A percentile compares a stretch with the other conserved stretches of the same genome.
Evolutionary conservation across 2,888 invertebrate species (phyloP).

Genomic region (Poecilobothrus nobilitatus): DNA sequence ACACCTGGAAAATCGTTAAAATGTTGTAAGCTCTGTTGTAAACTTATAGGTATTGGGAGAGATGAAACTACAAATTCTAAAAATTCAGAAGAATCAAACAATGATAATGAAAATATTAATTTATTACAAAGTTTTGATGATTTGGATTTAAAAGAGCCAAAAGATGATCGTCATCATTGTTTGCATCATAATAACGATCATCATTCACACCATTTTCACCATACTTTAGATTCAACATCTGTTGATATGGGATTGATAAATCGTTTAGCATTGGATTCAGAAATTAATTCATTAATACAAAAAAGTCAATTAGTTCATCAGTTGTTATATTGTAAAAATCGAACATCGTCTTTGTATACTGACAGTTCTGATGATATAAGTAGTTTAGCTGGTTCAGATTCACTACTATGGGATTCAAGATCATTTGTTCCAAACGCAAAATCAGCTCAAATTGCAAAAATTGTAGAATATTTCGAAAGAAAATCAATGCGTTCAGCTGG

Average conservation of each 20-base stretch:
- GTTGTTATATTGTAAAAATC: constrained; percentile 52
- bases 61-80: not conserved
- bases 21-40: not conserved
- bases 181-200: constrained; percentile 7
- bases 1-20: not conserved
- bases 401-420: constrained; percentile 60
- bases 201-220: constrained; percentile 38
- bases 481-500: constrained; percentile 45
- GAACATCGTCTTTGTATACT: constrained; percentile 74
- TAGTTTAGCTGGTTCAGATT: constrained; percentile 69
- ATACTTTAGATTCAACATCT: constrained; percentile 42
- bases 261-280: constrained; percentile 45
- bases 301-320: constrained; percentile 47
- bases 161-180: constrained; percentile 29
- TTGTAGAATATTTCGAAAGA: constrained; percentile 82
- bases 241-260: constrained; percentile 46
- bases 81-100: not conserved
- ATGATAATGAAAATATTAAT: not conserved
- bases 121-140: constrained; percentile 54
- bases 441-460: constrained; percentile 66
- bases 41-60: not conserved
- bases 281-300: constrained; percentile 44
- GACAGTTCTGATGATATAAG: constrained; percentile 82
- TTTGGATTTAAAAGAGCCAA: constrained; percentile 43
- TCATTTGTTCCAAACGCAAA: constrained; percentile 50